phyloP scores from a whole-genome alignment of 2,797 vertebrate genomes.

The Ambastaia sidthimunki region DNA sequence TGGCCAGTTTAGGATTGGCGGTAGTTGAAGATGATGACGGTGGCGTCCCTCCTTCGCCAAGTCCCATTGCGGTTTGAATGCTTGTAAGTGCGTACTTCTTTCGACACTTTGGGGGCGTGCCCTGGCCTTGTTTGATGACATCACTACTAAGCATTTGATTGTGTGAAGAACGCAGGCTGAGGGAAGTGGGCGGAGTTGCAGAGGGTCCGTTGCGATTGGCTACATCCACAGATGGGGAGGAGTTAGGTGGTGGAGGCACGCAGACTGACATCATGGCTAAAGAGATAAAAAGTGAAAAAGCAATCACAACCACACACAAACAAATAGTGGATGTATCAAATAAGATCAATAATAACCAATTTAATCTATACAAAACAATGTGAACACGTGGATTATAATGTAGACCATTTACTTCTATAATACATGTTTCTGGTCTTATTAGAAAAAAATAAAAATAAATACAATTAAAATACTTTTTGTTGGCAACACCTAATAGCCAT shows the following conservation, averaged over 20 bases:
- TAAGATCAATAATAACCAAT: background rate
- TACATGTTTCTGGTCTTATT: background rate
- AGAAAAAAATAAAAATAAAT: too few species aligned
- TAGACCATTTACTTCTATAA: background rate
- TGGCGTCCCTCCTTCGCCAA: conserved; percentile 75
- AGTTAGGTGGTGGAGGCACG: conserved; percentile 74
- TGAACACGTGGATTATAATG: background rate
- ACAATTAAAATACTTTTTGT: too few species aligned
- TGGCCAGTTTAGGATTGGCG: conserved; percentile 91
- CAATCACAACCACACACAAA: conserved; percentile 3
- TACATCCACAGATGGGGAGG: conserved; percentile 83
- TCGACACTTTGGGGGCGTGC: conserved; percentile 93
- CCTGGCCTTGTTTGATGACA: conserved; percentile 86
- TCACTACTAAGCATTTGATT: conserved; percentile 90
- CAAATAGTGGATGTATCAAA: background rate
- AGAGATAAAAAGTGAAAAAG: background rate
- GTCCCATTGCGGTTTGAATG: conserved; percentile 95
- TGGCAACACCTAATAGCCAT: too few species aligned
- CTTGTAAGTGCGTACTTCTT: conserved; percentile 95
- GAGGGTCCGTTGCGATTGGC: conserved; percentile 86
- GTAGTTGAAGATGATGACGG: conserved; percentile 75
- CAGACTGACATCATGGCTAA: conserved; percentile 84
- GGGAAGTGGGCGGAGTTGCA: conserved; percentile 88
- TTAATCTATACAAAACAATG: too few species aligned
- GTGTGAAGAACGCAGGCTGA: conserved; percentile 93